Conservation (phyloP, 2,113 vertebrate genomes). For the Bolborhynchus lineola region DNA sequence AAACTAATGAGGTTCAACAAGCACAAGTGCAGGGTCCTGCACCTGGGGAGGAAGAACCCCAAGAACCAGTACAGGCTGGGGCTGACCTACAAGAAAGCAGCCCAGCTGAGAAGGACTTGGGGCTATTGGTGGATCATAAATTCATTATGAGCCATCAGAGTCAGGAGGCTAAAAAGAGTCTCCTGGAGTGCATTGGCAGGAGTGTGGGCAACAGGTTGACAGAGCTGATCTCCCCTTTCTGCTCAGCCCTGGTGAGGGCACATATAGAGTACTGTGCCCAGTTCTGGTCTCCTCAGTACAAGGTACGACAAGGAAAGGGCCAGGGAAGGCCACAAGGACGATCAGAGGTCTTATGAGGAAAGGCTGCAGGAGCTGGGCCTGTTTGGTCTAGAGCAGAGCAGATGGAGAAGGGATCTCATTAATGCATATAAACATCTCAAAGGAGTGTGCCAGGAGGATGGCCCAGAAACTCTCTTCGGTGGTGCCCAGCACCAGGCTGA, state of each 20-base stretch:
- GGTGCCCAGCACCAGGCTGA: neutral
- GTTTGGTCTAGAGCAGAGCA: neutral
- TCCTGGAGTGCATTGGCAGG: neutral
- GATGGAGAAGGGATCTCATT: neutral
- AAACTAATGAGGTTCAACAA: neutral
- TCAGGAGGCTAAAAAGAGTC: neutral
- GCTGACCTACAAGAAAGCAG: neutral
- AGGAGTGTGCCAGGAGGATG: neutral
- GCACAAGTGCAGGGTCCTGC: neutral
- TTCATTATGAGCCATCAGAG: neutral
- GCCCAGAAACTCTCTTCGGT: neutral
- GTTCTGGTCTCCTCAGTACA: neutral
- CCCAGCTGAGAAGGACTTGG: neutral
- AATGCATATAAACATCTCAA: neutral
- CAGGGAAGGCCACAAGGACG: neutral
- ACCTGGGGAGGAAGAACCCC: neutral
- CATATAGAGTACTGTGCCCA: neutral
- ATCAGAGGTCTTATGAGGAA: neutral
- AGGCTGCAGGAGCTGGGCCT: neutral
- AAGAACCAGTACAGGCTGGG: neutral
- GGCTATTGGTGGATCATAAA: neutral
- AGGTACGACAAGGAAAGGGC: neutral
- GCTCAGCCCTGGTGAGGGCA: neutral
- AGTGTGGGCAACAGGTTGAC: neutral
- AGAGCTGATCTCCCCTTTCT: neutral